Conservation (phyloP, 2,797 vertebrate species). For the Myotis planiceps region DNA sequence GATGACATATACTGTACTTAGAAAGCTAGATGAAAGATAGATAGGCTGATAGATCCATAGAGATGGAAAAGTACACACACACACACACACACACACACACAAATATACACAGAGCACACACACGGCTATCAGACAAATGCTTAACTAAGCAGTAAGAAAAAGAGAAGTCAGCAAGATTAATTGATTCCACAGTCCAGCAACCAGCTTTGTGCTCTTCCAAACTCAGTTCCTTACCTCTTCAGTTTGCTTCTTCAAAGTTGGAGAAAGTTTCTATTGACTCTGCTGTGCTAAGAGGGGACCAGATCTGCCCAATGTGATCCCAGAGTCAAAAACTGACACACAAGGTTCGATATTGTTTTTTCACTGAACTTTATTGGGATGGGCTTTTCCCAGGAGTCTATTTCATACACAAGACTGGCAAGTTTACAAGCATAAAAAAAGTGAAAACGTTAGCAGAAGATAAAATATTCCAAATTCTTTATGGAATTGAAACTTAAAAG, state of each 20-base stretch:
- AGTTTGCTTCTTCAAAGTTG: neutral
- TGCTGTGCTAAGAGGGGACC: neutral
- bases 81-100: no score
- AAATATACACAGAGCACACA: neutral
- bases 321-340: neutral
- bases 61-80: neutral
- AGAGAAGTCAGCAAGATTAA: neutral
- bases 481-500: neutral
- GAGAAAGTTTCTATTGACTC: neutral
- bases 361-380: neutral
- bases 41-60: neutral
- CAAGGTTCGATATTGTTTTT: neutral
- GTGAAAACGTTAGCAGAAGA: neutral
- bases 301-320: neutral
- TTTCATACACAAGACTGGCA: neutral
- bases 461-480: neutral
- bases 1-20: neutral
- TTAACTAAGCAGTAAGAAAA: neutral
- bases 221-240: neutral
- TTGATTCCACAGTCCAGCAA: neutral
- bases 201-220: neutral
- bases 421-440: neutral
- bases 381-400: neutral
- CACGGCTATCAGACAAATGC: neutral
- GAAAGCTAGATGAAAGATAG: neutral